Evolutionary conservation across 2,113 vertebrate species (phyloP), one percentile per base, ranked within the genome.

Genomic region (Pterophyllum scalare): DNA sequence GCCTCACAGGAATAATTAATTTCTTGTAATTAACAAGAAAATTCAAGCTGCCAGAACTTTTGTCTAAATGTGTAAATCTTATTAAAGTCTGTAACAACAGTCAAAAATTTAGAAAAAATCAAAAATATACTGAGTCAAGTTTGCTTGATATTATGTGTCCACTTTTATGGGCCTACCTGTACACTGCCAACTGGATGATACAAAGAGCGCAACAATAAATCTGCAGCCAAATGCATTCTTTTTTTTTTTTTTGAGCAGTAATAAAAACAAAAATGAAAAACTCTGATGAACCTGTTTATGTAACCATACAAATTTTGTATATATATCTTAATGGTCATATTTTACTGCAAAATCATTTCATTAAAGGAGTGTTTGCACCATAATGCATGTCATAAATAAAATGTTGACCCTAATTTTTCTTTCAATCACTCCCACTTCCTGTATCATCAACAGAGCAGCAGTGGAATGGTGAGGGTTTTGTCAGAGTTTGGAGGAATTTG

Each of bases 371-470:
- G 38, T 43, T 35, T 7, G 13, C 62, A 65, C 62, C 35, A 17
- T 43, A 65, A 65, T 65, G n/a, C 61, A 65, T 65, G 24, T 40
- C n/a, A 65, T 43, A 14, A 24, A 43, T 43, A 8, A 65, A 65
- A 65, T 24, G 24, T 12, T 0, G 43, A 65, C 40, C 0, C 13
- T 7, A 8, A 13, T 65, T 0, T 24, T 17, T 43, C 35, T 2
- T 3, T 43, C 35, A 65, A 9, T 15, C 61, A 15, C 35, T 40
- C n/a, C 22, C 4, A 24, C 19, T 19, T 65, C n/a, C 61, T 64
- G 35, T 40, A n/a, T 35, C 61, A 40, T 0, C 20, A 64, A 15
- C 12, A 64, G 35, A 64, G 12, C 35, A 15, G 35, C 7, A 40
- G 12, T 40, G 61, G 12, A 64, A 40, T 24, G n/a, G n/a, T 64